phyloP scores from a whole-genome alignment of 2,888 invertebrate species.

The Ceramica pisi region DNA sequence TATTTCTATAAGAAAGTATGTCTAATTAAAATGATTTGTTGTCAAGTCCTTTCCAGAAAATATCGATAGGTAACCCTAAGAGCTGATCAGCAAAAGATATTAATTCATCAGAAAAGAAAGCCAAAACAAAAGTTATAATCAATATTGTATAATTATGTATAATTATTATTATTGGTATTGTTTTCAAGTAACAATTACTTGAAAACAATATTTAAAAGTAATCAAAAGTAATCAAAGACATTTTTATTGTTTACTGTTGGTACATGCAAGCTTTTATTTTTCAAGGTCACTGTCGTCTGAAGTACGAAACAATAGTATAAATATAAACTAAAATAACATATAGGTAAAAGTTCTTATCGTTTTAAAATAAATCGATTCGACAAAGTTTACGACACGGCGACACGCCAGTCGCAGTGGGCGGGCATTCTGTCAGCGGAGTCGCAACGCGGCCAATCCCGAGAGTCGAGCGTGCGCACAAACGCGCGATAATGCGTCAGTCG shows the following conservation, averaged over 20 bases:
- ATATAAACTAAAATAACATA: constrained; percentile 46
- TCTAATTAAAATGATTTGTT: constrained; percentile 3
- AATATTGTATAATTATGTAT: too few relatives aligned
- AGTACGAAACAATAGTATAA: constrained; percentile 45
- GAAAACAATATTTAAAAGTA: too few relatives aligned
- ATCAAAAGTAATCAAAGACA: neutral
- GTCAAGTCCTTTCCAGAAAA: neutral
- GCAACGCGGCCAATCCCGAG: constrained; percentile 70
- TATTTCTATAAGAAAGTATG: too few relatives aligned
- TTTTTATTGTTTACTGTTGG: constrained; percentile 16
- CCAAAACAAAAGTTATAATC: neutral
- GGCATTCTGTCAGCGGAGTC: constrained; percentile 67
- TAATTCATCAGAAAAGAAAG: neutral
- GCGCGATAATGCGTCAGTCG: constrained; percentile 76
- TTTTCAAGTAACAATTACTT: neutral
- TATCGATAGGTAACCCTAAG: neutral
- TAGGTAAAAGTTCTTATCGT: constrained; percentile 56
- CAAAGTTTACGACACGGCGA: constrained; percentile 66
- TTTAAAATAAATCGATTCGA: constrained; percentile 64
- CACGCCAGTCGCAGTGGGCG: constrained; percentile 77
- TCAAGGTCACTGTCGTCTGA: constrained; percentile 17
- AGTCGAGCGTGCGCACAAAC: constrained; percentile 70
- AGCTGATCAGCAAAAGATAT: neutral
- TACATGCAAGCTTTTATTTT: constrained; percentile 11
- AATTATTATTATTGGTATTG: too few relatives aligned